These are phyloP conservation scores for Drosophila putrida DNA, from an alignment of 2,888 invertebrate genomes.

Conservation along the genomic window DNA sequence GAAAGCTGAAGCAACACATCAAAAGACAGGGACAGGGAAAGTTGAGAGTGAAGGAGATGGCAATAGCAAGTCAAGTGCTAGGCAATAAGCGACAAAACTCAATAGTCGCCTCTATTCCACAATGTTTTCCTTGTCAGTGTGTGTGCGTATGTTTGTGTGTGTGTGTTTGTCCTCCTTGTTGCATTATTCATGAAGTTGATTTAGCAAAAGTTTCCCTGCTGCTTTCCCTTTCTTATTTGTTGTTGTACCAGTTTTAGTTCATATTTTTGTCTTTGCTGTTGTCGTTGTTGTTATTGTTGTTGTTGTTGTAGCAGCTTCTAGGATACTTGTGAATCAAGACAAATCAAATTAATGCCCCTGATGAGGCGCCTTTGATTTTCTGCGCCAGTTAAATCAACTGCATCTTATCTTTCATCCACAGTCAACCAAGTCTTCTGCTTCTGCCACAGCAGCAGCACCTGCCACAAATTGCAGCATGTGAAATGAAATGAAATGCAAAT, in stretches of 20 bases:
- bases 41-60: background rate
- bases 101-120: conserved; percentile 37
- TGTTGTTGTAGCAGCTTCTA: background rate
- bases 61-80: conserved; percentile 21
- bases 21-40: background rate
- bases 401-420: conserved; percentile 12
- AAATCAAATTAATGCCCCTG: conserved; percentile 67
- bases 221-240: conserved; percentile 1
- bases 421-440: background rate
- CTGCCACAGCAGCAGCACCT: conserved; percentile 31
- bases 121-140: too few species aligned
- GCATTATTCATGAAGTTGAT: conserved; percentile 62
- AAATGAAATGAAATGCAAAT: conserved; percentile 25
- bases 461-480: conserved; percentile 42
- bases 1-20: conserved; percentile 6
- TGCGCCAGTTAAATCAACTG: conserved; percentile 44
- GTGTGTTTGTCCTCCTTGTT: conserved; percentile 31
- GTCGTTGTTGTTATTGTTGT: background rate
- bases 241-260: conserved; percentile 1
- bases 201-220: conserved; percentile 46
- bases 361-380: conserved; percentile 57
- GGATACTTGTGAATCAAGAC: conserved; percentile 28
- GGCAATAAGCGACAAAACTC: conserved; percentile 47
- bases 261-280: conserved; percentile 9
- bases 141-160: conserved; percentile 8